Conservation (phyloP, 2,113 vertebrate genomes). For the Neodontobutis hainanensis region DNA sequence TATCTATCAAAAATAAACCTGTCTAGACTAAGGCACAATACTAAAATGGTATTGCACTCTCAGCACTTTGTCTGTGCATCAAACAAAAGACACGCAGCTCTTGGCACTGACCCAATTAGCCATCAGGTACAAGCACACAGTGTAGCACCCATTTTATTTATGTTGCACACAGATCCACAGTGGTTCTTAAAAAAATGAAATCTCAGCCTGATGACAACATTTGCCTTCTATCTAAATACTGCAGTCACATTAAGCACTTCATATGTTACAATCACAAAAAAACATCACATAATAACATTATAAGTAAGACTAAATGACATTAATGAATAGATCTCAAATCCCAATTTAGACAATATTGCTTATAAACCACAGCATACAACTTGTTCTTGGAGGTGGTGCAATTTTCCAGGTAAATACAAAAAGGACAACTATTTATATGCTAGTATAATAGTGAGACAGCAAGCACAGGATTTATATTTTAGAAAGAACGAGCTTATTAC, state of each 20-base stretch:
- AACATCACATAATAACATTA: neutral
- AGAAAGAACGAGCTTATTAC: neutral
- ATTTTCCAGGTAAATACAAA: neutral
- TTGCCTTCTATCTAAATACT: neutral
- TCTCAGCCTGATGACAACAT: constrained; percentile 17
- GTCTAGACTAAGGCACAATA: constrained; percentile 40
- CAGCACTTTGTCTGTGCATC: constrained; percentile 59
- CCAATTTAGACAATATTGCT: neutral
- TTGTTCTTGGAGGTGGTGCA: neutral
- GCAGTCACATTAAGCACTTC: constrained; percentile 5
- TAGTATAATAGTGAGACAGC: neutral
- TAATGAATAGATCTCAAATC: neutral
- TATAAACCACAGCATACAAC: neutral
- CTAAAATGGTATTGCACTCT: constrained; percentile 45
- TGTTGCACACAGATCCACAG: constrained; percentile 15
- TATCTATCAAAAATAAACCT: constrained; percentile 60
- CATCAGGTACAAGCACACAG: constrained; percentile 40
- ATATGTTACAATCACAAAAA: constrained; percentile 17
- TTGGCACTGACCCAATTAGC: constrained; percentile 59
- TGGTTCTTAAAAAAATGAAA: constrained; percentile 10
- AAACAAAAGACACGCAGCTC: constrained; percentile 45
- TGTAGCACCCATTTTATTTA: constrained; percentile 3
- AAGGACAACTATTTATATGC: neutral
- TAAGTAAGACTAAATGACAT: constrained; percentile 6
- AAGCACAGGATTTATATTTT: constrained; percentile 7